These are phyloP conservation scores for Porites lobata DNA, from an alignment of 92 coral and sea anemone genomes.

Conservation along the genomic window DNA sequence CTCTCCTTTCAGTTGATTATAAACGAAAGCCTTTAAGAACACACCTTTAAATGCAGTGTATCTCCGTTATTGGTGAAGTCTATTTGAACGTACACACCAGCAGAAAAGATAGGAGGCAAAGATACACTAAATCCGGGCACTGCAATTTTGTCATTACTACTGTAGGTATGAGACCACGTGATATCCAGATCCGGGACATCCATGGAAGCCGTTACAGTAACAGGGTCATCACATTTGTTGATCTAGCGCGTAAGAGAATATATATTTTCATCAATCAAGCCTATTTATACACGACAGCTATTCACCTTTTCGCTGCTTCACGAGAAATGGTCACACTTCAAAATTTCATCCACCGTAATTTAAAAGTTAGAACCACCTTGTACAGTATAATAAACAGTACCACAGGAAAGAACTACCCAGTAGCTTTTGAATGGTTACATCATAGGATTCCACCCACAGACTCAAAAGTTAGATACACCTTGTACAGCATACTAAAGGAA, in stretches of 20 bases:
- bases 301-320: not conserved
- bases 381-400: too few species aligned
- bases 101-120: too few species aligned
- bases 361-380: too few species aligned
- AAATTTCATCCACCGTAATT: too few species aligned
- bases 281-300: not conserved
- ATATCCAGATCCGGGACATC: constrained; percentile 68
- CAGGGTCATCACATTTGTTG: constrained; percentile 75
- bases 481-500: too few species aligned
- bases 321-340: too few species aligned
- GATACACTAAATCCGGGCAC: constrained; percentile 73
- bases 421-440: too few species aligned
- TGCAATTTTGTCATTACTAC: constrained; percentile 53
- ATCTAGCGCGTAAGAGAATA: constrained; percentile 24
- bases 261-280: not conserved
- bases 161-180: constrained; percentile 73
- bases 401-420: too few species aligned
- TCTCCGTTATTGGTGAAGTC: constrained; percentile 26
- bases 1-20: too few species aligned
- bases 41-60: constrained; percentile 48
- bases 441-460: too few species aligned
- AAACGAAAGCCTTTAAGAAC: not conserved
- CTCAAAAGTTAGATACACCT: too few species aligned
- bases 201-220: constrained; percentile 69
- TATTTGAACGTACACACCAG: constrained; percentile 67